Conservation (phyloP, 1,140 invertebrate genomes). For the Aphelinus atriplicis region DNA sequence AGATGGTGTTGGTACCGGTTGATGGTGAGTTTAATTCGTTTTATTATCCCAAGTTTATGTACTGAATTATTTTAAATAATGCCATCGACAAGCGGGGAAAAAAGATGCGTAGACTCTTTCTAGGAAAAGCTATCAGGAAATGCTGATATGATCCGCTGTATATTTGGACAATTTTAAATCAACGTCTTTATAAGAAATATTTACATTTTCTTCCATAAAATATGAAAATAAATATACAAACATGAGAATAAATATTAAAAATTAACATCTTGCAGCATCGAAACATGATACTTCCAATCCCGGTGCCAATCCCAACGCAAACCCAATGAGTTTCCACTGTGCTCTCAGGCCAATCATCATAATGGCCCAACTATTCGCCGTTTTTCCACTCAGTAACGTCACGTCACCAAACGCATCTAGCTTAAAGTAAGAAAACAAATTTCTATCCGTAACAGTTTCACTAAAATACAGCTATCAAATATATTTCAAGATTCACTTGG, state of each 20-base stretch:
- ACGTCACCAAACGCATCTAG: conserved; percentile 55
- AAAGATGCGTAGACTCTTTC: no score
- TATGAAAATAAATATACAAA: background rate
- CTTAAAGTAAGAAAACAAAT: conserved; percentile 52
- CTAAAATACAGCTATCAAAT: no score
- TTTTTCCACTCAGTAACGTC: conserved; percentile 64
- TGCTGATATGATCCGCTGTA: background rate
- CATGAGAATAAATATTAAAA: background rate
- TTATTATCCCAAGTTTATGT: no score
- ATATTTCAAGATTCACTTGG: conserved; percentile 59
- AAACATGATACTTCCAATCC: conserved; percentile 21
- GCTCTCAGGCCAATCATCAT: conserved; percentile 62
- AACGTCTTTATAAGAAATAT: background rate
- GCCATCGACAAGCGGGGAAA: no score
- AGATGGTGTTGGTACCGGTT: conserved; percentile 45
- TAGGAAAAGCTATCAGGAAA: no score
- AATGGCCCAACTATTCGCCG: conserved; percentile 63
- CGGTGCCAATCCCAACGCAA: conserved; percentile 16
- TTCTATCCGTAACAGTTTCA: conserved; percentile 21
- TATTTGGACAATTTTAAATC: background rate
- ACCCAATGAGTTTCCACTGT: conserved; percentile 57
- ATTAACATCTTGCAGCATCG: background rate
- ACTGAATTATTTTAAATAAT: no score
- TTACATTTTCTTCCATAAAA: background rate
- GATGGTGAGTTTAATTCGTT: conserved; percentile 36